phyloP scores from a whole-genome alignment of 1,140 invertebrate species.

The Riptortus pedestris region DNA sequence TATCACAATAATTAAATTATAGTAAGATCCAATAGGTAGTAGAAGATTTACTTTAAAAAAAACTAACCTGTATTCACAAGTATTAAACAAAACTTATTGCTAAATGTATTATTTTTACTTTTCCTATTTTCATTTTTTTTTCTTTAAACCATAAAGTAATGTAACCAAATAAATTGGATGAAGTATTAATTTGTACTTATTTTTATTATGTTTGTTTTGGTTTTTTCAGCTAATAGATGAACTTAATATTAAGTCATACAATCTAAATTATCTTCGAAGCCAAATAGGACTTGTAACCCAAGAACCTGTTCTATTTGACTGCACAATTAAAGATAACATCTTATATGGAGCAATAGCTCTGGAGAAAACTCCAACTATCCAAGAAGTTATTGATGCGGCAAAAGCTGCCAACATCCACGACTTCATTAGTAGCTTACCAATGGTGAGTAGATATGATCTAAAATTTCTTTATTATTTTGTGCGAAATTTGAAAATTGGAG shows the following conservation, averaged over 20 bases:
- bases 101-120: background rate
- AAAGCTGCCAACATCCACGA: conserved; percentile 77
- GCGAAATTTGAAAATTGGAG: too few species aligned
- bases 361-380: conserved; percentile 31
- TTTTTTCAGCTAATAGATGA: conserved; percentile 45
- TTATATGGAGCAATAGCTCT: conserved; percentile 26
- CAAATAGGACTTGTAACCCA: conserved; percentile 75
- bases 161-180: too few species aligned
- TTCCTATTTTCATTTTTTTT: background rate
- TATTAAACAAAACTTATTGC: background rate
- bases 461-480: too few species aligned
- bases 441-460: conserved; percentile 41
- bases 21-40: too few species aligned
- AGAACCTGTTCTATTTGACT: conserved; percentile 77
- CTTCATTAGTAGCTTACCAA: conserved; percentile 70
- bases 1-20: too few species aligned
- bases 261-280: conserved; percentile 63
- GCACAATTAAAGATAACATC: conserved; percentile 70
- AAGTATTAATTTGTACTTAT: too few species aligned
- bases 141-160: too few species aligned
- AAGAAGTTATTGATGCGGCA: conserved; percentile 59
- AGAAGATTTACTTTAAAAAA: too few species aligned
- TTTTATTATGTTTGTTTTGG: too few species aligned
- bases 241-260: conserved; percentile 52
- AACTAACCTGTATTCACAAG: background rate